A percentile compares a stretch with the other conserved stretches of the same genome.
These are phyloP conservation scores for Mustela nigripes DNA, from an alignment of 2,113 vertebrate species.

Conservation along the genomic window DNA sequence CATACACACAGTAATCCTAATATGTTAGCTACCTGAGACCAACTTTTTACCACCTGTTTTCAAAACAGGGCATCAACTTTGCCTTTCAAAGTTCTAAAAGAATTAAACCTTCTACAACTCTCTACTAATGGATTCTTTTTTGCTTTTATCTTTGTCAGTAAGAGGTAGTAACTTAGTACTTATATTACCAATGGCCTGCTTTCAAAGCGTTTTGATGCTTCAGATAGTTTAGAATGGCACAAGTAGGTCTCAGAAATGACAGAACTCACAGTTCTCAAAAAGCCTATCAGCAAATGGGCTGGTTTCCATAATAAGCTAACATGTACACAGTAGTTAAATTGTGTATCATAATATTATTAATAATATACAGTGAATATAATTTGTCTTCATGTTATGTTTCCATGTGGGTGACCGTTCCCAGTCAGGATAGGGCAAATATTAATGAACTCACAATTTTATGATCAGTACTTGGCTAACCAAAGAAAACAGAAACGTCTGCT, in stretches of 20 bases:
- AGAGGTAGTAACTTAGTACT: conserved; percentile 59
- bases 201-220: conserved; percentile 51
- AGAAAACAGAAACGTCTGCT: neutral
- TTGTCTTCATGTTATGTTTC: neutral
- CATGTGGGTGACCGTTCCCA: neutral
- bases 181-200: conserved; percentile 57
- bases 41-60: conserved; percentile 29
- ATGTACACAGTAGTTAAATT: neutral
- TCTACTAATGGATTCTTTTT: conserved; percentile 53
- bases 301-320: conserved; percentile 40
- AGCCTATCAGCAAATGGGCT: conserved; percentile 5
- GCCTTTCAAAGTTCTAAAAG: conserved; percentile 47
- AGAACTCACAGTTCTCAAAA: conserved; percentile 43
- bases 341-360: neutral
- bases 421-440: too few relatives aligned
- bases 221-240: conserved; percentile 36
- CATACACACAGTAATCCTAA: conserved; percentile 1
- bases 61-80: conserved; percentile 25
- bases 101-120: conserved; percentile 38
- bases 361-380: neutral
- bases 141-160: conserved; percentile 21
- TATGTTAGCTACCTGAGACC: neutral
- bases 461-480: neutral
- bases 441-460: conserved; percentile 18
- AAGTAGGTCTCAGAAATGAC: conserved; percentile 22